Evolutionary conservation across 1,140 invertebrate genomes (phyloP).

Genomic region (Himalopsyche phryganea): DNA sequence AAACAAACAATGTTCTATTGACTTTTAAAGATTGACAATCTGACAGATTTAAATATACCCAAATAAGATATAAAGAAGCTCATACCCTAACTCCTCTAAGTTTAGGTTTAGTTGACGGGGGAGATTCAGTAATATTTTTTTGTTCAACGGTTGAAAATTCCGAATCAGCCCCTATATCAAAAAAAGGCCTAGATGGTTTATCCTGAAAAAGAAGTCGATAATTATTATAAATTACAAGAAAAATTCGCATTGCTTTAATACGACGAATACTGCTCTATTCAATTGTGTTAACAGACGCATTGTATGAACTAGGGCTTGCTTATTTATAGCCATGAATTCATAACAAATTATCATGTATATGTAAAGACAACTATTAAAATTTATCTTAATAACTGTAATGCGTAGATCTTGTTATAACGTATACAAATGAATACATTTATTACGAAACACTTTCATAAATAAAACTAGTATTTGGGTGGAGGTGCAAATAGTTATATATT

Average conservation of each 20-base stretch:
- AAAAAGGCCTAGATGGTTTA: slow-evolving; percentile 31
- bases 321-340: too few relatives aligned
- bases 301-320: too few relatives aligned
- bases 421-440: too few relatives aligned
- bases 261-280: too few relatives aligned
- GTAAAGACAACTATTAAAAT: too few relatives aligned
- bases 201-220: slow-evolving; percentile 26
- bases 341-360: too few relatives aligned
- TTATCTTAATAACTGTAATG: too few relatives aligned
- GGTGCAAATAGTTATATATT: too few relatives aligned
- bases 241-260: not conserved
- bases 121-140: slow-evolving; percentile 31
- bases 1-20: not conserved
- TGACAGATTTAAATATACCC: not conserved
- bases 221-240: slow-evolving; percentile 10
- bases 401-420: too few relatives aligned
- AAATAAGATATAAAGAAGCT: not conserved
- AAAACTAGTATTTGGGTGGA: too few relatives aligned
- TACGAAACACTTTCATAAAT: too few relatives aligned
- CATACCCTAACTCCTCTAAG: slow-evolving; percentile 27
- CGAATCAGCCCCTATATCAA: slow-evolving; percentile 13
- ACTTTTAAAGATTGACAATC: not conserved
- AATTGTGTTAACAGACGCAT: too few relatives aligned
- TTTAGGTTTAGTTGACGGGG: slow-evolving; percentile 30
- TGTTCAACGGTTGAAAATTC: not conserved